Evolutionary conservation across 2,113 vertebrate species (phyloP), one percentile per base, ranked within the genome.

Genomic region (Xiphorhynchus elegans): DNA sequence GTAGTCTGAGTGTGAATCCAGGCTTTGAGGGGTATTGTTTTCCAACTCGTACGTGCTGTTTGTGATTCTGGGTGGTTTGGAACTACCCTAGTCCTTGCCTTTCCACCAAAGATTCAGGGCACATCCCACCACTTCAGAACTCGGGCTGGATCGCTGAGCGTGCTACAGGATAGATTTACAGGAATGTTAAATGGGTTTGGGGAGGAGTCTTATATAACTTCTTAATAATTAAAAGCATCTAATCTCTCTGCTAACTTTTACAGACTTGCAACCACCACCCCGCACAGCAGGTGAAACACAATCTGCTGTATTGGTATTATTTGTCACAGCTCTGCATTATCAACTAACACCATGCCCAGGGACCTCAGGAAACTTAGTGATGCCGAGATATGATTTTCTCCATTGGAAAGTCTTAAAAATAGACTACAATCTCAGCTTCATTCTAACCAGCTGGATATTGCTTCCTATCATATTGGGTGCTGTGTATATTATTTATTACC

Each of bases 401-500:
- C 2, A 2, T 7, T 80, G 33, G 15, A 73, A 93, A 80, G 6
- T 40, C 60, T 93, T 88, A 35, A 89, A 85, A 93, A 53, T 26
- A 90, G 47, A n/a, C 39, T 58, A 15, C 40, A 75, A 39, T 66
- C 29, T 4, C 29, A 44, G 62, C 50, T 84, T 24, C 37, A 52
- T 79, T 87, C 53, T 66, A 58, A 44, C 31, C 26, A 88, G 44
- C 40, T 93, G 53, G n/a, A 55, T 88, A 69, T 91, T 89, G 35
- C 88, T 95, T 68, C 53, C 83, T 90, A 67, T 94, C 88, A 25
- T 68, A 74, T 88, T 93, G 88, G 63, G 6, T 84, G 17, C 59
- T 90, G 29, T 70, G 82, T 91, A 67, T 86, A 86, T 95, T 94
- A 95, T 95, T 95, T 95, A 93, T 93, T 89, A 90, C 72, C 59